Evolutionary conservation across 2,113 vertebrate genomes (phyloP).

Genomic region (Gopherus evgoodei): DNA sequence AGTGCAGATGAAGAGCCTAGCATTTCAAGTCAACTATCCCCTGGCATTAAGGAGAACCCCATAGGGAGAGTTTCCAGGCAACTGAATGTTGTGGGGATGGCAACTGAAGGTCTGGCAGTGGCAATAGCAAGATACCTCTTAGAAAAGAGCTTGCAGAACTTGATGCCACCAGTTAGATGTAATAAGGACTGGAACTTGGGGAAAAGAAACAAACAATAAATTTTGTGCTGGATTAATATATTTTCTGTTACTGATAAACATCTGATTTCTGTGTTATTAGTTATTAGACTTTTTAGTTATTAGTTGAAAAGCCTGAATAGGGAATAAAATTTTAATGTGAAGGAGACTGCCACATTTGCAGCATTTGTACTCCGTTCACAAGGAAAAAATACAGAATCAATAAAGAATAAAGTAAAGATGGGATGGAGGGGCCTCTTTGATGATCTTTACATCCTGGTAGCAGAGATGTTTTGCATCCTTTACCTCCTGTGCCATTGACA

Average conservation of each 20-base stretch:
- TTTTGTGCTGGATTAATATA: background rate
- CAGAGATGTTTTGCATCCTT: accelerated
- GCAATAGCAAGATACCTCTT: background rate
- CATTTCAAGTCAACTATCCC: background rate
- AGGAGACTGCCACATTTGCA: accelerated
- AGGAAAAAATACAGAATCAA: accelerated
- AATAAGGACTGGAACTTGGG: background rate
- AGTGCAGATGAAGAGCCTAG: background rate
- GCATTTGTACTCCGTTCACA: background rate
- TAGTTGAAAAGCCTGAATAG: background rate
- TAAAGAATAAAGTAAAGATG: background rate
- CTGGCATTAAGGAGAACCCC: background rate
- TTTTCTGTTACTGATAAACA: background rate
- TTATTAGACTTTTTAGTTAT: background rate
- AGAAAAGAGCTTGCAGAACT: background rate
- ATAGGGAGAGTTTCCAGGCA: accelerated
- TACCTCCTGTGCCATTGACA: background rate
- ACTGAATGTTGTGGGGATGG: background rate
- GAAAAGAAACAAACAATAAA: background rate
- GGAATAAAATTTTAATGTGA: background rate
- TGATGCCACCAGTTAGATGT: background rate
- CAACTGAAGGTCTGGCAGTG: background rate
- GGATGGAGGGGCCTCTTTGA: background rate
- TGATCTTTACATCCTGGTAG: background rate
- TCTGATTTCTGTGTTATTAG: background rate